These are phyloP conservation scores for Sparidentex hasta DNA, from an alignment of 2,797 vertebrate species.

Conservation along the genomic window DNA sequence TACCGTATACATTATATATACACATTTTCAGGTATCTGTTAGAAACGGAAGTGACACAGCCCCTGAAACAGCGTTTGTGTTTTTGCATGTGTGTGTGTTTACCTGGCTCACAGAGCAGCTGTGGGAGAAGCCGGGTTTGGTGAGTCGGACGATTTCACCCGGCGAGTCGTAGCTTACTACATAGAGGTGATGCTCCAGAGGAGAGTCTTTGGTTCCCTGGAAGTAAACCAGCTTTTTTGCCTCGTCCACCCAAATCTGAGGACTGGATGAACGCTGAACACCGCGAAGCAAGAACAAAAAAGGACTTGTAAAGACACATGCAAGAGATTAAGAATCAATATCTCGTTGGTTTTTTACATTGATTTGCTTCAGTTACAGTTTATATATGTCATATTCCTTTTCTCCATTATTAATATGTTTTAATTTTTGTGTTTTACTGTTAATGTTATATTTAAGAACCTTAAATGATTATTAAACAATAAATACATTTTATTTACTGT, in stretches of 20 bases:
- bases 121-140: conserved; percentile 91
- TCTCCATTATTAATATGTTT: background rate
- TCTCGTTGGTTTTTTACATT: background rate
- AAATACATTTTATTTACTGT: background rate
- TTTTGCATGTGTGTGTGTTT: conserved; percentile 22
- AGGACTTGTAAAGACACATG: background rate
- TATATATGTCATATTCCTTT: background rate
- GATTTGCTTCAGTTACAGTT: background rate
- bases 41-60: too few species aligned
- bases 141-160: conserved; percentile 89
- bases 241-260: conserved; percentile 93
- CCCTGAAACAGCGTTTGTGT: background rate
- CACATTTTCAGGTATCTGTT: too few species aligned
- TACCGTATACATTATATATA: too few species aligned
- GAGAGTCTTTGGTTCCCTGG: conserved; percentile 94
- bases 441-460: background rate
- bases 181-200: conserved; percentile 93
- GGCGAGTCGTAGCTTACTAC: conserved; percentile 90
- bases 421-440: background rate
- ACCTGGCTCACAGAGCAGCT: conserved; percentile 95
- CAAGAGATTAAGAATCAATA: background rate
- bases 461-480: background rate
- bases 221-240: conserved; percentile 91
- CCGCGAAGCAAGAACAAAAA: background rate
- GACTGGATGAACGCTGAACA: conserved; percentile 73